Base-by-base conservation (phyloP, 2,888 invertebrate genomes). In the Leptopterna dolabrata region DNA sequence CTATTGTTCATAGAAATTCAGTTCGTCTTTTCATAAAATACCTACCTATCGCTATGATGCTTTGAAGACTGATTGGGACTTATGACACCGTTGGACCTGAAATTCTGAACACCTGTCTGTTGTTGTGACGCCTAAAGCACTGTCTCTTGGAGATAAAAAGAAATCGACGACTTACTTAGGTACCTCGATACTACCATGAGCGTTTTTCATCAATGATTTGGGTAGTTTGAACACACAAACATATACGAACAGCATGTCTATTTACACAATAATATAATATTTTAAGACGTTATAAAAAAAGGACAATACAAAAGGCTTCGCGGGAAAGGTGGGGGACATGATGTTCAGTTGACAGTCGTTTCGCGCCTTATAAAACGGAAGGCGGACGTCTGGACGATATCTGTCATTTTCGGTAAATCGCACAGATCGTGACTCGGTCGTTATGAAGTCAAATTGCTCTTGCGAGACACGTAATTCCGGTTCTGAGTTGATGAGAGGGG, bases 251-350 rank as follows among this genome's bases (percentile, higher is more conserved):
- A 16, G 47, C 11, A 24, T 63, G 24, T 24, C 24, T 63, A 63
- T 63, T 63, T 63, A 63, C 63, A 63, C n/a, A 51, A 63, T 63
- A 63, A 63, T 55, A 55, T 55, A 55, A n/a, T 63, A 63, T 63
- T 63, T 27, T 63, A 63, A 24, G 63, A 51, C 51, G 36, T 24
- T 27, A 63, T 16, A 63, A 63, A 63, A 63, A 13, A 27, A 19
- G 4, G 63, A 63, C 63, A 63, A 11, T 27, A 63, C 24, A 63
- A 63, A 63, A 63, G 4, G 63, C 11, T 63, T 4, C 24, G 24
- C 11, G 1, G 24, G 24, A 13, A 27, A 63, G 63, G 63, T 63
- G 63, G 63, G 63, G 63, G 7, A 24, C 7, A 24, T 27, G 24
- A 11, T 27, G 63, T 24, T 63, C 63, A 63, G 27, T 24, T 63